Base-by-base conservation (phyloP, 2,113 vertebrate genomes). In the Mobula hypostoma region DNA sequence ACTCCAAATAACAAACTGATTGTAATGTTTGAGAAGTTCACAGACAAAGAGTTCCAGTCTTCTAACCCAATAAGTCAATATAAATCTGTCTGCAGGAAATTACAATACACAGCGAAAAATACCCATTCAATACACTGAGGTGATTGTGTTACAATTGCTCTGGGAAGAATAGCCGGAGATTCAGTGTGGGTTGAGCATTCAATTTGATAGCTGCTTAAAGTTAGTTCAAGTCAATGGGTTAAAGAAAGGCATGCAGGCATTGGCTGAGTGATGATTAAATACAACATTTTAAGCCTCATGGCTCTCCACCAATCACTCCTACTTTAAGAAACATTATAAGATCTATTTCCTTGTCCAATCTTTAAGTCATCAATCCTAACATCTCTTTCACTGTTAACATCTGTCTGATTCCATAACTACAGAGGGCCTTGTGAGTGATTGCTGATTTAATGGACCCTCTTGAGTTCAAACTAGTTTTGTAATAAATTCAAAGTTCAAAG, bases 71-170 rank as follows among this genome's bases (percentile, higher is more conserved):
- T 61, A 87, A 87, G 83, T 87, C 83, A 87, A 29, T 29, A 87
- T 58, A 87, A 87, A 87, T 61, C 48, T 61, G 24, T 29, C 83
- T 87, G 82, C 82, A 58, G 56, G 7, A 48, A 83, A 85, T 61
- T 58, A 87, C 83, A 87, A 61, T 61, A 29, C 27, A 61, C 27
- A 63, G 19, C 7, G 82, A 27, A 56, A 85, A 48, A 48, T 4
- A 12, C 48, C 27, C 56, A 87, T 61, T 87, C 56, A 87, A 87
- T 29, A 87, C 56, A 87, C 48, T 58, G 83, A 29, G 56, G 56
- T 87, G 48, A 87, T 87, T 87, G 82, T 85, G 56, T 85, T 58
- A 85, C 48, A 58, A 29, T 56, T 87, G 83, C 56, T 61, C 56
- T 87, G 83, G 56, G 56, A 87, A 61, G 48, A 87, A 27, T 4